These are phyloP conservation scores for Labrus mixtus DNA, from an alignment of 2,113 vertebrate genomes.

Conservation along the genomic window DNA sequence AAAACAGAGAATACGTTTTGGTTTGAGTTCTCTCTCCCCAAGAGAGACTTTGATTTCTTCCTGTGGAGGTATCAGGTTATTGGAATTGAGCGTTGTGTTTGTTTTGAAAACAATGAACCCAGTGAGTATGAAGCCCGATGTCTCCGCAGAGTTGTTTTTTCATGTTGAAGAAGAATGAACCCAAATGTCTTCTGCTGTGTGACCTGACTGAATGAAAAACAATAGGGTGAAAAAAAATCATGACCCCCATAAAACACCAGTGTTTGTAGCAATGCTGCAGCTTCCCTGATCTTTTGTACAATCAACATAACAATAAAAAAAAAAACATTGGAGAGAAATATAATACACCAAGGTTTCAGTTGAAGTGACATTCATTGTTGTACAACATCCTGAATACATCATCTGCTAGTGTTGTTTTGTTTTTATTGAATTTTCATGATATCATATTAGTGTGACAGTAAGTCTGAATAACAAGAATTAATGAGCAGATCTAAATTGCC, in stretches of 20 bases:
- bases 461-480: slow-evolving; percentile 7
- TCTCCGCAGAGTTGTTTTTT: neutral
- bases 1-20: slow-evolving; percentile 28
- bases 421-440: neutral
- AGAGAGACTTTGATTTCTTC: neutral
- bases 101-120: neutral
- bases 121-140: neutral
- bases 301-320: too few species aligned
- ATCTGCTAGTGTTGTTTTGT: neutral
- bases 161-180: neutral
- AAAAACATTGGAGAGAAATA: neutral
- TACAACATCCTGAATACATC: neutral
- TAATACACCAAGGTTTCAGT: slow-evolving; percentile 1
- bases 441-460: neutral
- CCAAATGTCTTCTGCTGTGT: neutral
- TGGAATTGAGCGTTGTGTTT: slow-evolving; percentile 3
- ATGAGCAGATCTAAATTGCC: neutral
- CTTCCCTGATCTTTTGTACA: neutral
- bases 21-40: slow-evolving; percentile 11
- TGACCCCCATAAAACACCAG: neutral
- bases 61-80: slow-evolving; percentile 5
- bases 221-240: too few species aligned
- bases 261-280: slow-evolving; percentile 3
- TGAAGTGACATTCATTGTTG: neutral
- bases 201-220: neutral